Evolutionary conservation across 2,888 invertebrate genomes (phyloP).

Genomic region (Dione juno): DNA sequence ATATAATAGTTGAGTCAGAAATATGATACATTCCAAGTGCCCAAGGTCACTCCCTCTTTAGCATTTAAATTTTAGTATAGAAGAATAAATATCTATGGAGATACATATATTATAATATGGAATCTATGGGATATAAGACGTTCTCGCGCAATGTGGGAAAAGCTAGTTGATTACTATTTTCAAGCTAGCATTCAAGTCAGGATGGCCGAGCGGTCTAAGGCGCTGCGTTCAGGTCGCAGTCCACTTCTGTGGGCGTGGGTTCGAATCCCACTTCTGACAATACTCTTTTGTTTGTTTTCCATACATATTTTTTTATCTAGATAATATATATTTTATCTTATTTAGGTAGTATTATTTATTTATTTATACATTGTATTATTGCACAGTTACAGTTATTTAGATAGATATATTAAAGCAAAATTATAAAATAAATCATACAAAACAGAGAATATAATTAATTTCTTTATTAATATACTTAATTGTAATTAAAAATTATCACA

Average conservation of each 20-base stretch:
- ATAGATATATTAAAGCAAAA: background rate
- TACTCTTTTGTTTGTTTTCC: conserved; percentile 40
- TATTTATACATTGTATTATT: background rate
- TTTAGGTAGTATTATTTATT: background rate
- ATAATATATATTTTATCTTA: background rate
- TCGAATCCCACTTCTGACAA: conserved; percentile 80
- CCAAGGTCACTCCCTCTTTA: no score
- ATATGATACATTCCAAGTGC: no score
- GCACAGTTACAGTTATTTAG: background rate
- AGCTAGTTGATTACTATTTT: conserved; percentile 11
- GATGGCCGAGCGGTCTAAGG: conserved; percentile 79
- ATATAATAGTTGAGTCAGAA: no score
- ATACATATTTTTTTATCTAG: background rate
- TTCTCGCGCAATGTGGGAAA: no score
- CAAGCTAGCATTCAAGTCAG: background rate
- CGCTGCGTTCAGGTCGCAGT: conserved; percentile 81
- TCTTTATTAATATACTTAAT: background rate
- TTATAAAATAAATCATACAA: background rate
- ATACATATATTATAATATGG: no score
- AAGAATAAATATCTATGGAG: no score
- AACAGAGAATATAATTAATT: background rate
- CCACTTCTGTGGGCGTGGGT: conserved; percentile 81
- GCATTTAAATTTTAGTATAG: no score
- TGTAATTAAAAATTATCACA: conserved; percentile 4
- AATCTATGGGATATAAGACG: no score